These are phyloP conservation scores for Eolophus roseicapilla DNA, from an alignment of 2,113 vertebrate species.

Conservation along the genomic window DNA sequence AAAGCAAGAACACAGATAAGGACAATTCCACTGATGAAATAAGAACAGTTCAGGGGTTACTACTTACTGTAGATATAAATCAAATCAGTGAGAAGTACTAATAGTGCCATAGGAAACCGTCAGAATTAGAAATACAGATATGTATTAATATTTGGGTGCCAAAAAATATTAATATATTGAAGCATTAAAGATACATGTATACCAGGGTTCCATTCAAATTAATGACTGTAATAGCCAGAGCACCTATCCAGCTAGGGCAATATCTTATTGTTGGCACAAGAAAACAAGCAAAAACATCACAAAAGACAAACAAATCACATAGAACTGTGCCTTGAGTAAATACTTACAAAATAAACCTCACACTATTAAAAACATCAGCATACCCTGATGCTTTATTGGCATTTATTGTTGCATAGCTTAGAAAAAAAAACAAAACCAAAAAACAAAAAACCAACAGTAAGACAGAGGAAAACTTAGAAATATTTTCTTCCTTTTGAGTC, in stretches of 20 bases:
- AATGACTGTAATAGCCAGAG: neutral
- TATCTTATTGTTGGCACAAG: neutral
- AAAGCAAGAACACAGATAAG: neutral
- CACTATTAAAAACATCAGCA: neutral
- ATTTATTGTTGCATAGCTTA: neutral
- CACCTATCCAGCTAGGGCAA: neutral
- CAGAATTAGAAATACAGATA: neutral
- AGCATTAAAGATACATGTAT: neutral
- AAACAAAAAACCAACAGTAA: neutral
- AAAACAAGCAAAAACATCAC: neutral
- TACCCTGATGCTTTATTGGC: too few relatives aligned
- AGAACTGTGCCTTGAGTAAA: neutral
- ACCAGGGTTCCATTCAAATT: neutral
- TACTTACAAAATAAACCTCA: neutral
- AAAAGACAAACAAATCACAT: neutral
- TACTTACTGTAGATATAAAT: neutral
- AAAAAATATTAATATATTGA: neutral
- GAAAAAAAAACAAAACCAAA: neutral
- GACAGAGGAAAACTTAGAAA: neutral
- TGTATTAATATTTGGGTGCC: too few relatives aligned
- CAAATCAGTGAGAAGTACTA: neutral
- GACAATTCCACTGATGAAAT: neutral
- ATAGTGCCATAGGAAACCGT: neutral
- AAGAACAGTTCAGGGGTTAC: neutral
- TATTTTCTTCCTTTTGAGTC: neutral